Conservation (phyloP, 2,888 invertebrate species). For the Pristionchus exspectatus region DNA sequence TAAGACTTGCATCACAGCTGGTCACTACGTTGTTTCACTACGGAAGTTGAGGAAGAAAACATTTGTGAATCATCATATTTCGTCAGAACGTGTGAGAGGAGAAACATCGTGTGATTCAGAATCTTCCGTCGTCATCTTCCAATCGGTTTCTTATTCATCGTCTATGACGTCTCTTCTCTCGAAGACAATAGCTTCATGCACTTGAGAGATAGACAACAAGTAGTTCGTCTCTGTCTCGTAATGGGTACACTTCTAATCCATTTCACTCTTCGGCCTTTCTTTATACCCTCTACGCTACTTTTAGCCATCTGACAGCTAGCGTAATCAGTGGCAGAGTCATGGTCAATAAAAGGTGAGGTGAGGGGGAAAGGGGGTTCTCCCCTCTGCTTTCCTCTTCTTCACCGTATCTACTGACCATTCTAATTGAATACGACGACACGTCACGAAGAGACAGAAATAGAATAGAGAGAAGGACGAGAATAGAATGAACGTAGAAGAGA, state of each 20-base stretch:
- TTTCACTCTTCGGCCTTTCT: not conserved
- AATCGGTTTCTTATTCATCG: not conserved
- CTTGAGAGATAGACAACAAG: not conserved
- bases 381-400: not conserved
- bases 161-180: not conserved
- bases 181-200: not conserved
- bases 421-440: constrained; percentile 28
- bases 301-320: not conserved
- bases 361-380: not conserved
- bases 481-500: not conserved
- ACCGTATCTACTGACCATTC: not conserved
- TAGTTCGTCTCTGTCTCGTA: too few relatives aligned
- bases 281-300: not conserved
- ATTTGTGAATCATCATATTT: not conserved
- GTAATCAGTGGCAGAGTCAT: not conserved
- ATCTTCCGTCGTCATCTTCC: constrained; percentile 6
- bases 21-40: too few relatives aligned
- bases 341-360: not conserved
- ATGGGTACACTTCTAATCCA: not conserved
- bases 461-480: not conserved
- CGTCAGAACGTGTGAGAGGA: not conserved
- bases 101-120: not conserved
- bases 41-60: not conserved
- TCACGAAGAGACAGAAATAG: constrained; percentile 5
- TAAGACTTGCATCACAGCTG: not conserved